phyloP scores from a whole-genome alignment of 2,888 invertebrate species.

The Polydrusus cervinus region DNA sequence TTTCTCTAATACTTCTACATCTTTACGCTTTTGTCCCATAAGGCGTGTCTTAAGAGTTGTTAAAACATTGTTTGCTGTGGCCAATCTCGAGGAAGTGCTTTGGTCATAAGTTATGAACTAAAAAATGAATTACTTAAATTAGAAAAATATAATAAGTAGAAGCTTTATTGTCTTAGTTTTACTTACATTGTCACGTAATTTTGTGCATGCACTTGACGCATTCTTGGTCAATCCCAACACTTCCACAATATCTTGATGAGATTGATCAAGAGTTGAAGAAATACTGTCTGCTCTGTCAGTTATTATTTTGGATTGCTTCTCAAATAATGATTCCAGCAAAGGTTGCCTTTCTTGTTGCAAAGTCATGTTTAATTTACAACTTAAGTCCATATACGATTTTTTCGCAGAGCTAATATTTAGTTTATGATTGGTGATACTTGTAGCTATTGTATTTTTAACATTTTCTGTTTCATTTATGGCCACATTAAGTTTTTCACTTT shows the following conservation, averaged over 20 bases:
- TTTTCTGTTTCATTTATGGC: constrained; percentile 26
- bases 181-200: constrained; percentile 16
- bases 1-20: constrained; percentile 28
- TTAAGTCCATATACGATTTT: constrained; percentile 1
- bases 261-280: constrained; percentile 6
- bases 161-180: too few relatives aligned
- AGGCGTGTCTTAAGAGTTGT: not conserved
- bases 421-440: constrained; percentile 9
- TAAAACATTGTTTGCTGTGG: not conserved
- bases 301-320: constrained; percentile 1
- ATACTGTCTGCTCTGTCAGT: not conserved
- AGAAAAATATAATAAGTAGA: too few relatives aligned
- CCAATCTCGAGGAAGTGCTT: constrained; percentile 7
- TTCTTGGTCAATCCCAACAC: constrained; percentile 21
- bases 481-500: constrained; percentile 25
- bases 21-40: constrained; percentile 20
- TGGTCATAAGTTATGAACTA: constrained; percentile 31
- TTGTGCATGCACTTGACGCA: not conserved
- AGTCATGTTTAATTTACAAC: not conserved
- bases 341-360: constrained; percentile 7
- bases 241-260: constrained; percentile 12
- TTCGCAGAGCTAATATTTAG: constrained; percentile 8
- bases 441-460: not conserved
- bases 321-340: constrained; percentile 5
- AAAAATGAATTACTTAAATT: constrained; percentile 1